These are phyloP conservation scores for Lingula anatina DNA, from an alignment of 2,888 invertebrate species.

Conservation along the genomic window DNA sequence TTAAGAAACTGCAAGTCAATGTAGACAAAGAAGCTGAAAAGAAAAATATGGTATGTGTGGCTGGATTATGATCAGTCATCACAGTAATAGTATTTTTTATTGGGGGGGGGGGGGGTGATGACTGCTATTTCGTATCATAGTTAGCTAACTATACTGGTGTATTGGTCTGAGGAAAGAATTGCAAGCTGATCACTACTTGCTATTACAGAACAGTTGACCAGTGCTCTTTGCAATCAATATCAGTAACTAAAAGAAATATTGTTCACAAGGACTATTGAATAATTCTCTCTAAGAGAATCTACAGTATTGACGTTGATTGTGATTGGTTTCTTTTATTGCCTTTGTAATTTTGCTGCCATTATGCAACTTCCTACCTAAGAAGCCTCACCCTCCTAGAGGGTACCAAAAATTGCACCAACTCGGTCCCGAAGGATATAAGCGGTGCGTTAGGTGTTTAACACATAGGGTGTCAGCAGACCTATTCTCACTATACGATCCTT, in stretches of 20 bases:
- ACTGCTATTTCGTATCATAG: no score
- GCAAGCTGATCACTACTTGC: no score
- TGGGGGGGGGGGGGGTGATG: background rate
- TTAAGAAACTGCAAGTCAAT: conserved; percentile 26
- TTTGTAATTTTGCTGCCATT: no score
- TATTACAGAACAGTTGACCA: no score
- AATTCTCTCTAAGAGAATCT: no score
- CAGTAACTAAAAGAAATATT: no score
- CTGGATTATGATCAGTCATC: background rate
- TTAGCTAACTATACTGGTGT: background rate
- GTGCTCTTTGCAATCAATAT: no score
- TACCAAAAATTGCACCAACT: conserved; percentile 39
- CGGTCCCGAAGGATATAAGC: conserved; percentile 18
- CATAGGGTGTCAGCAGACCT: conserved; percentile 36
- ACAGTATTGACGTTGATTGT: no score
- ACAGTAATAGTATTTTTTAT: background rate
- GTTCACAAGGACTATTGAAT: no score
- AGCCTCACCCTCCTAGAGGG: no score
- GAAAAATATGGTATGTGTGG: conserved; percentile 48
- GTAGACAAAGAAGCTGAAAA: conserved; percentile 27
- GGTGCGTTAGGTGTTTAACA: conserved; percentile 19
- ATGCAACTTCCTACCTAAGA: no score
- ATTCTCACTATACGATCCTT: conserved; percentile 37
- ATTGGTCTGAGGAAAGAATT: background rate
- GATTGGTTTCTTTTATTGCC: no score